Conservation (phyloP, 30 jellyfish, hydroid and myxozoan species). For the Rhopilema esculentum region DNA sequence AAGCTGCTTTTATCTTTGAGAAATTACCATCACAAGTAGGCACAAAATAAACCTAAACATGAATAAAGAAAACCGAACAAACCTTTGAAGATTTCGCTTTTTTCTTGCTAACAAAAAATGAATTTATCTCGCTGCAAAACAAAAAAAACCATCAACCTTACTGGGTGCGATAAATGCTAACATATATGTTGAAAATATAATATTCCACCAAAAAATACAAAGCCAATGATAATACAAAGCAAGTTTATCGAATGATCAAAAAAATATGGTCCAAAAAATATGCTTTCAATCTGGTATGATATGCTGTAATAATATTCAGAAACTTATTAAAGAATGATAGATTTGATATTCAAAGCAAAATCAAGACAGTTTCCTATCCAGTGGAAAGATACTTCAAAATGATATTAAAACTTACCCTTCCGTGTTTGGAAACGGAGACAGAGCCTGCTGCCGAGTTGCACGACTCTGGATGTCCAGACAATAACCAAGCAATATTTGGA, state of each 20-base stretch:
- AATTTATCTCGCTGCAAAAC: conserved; percentile 59
- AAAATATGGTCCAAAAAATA: no score
- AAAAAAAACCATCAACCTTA: background rate
- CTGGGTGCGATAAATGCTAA: no score
- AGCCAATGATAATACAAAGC: no score
- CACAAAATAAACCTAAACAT: no score
- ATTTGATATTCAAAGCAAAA: background rate
- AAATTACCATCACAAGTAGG: no score
- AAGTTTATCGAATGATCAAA: no score
- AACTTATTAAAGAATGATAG: background rate
- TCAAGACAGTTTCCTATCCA: no score
- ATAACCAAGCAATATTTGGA: conserved; percentile 88
- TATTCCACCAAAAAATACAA: no score
- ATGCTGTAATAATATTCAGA: background rate
- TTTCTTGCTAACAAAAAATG: conserved; percentile 70
- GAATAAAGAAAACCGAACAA: background rate
- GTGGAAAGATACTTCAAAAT: background rate
- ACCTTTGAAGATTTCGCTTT: conserved; percentile 70
- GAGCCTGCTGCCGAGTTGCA: conserved; percentile 84
- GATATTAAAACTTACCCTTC: conserved; percentile 77
- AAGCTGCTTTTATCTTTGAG: no score
- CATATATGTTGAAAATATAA: no score
- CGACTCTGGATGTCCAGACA: conserved; percentile 88
- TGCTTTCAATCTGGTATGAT: no score
- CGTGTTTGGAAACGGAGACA: conserved; percentile 81